Evolutionary conservation across 2,888 invertebrate genomes (phyloP).

Genomic region (Andrena bicolor): DNA sequence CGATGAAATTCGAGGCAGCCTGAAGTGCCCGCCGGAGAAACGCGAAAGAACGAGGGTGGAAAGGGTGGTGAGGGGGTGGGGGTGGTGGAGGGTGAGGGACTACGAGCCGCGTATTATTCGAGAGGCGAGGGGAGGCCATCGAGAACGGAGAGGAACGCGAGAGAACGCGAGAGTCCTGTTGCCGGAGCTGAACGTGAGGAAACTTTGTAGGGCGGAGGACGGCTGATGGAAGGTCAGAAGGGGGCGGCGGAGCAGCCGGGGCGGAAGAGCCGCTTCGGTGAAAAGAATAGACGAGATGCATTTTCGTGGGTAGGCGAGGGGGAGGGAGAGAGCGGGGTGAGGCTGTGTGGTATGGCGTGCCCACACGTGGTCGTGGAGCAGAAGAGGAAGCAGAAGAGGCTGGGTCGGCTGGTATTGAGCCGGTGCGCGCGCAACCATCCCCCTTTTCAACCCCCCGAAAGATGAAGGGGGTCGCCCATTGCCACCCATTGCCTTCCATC

Average conservation of each 20-base stretch:
- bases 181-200: conserved; percentile 60
- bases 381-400: conserved; percentile 55
- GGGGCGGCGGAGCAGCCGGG: not conserved
- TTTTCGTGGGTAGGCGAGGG: conserved; percentile 68
- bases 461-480: conserved; percentile 50
- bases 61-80: not conserved
- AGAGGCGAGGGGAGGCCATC: conserved; percentile 2
- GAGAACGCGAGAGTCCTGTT: conserved; percentile 8
- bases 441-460: conserved; percentile 46
- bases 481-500: conserved; percentile 54
- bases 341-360: conserved; percentile 13
- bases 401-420: conserved; percentile 76
- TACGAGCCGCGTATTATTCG: conserved; percentile 27
- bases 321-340: conserved; percentile 25
- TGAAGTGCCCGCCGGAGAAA: not conserved
- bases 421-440: conserved; percentile 79
- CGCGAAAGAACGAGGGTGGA: not conserved
- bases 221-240: conserved; percentile 11
- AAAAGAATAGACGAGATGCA: conserved; percentile 77
- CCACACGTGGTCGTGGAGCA: conserved; percentile 59
- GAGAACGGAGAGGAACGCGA: conserved; percentile 24
- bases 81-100: not conserved
- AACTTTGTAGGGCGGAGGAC: conserved; percentile 51
- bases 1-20: conserved; percentile 31
- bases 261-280: conserved; percentile 47